Base-by-base conservation (phyloP, 2,888 invertebrate genomes). In the Temnothorax rugatulus region DNA sequence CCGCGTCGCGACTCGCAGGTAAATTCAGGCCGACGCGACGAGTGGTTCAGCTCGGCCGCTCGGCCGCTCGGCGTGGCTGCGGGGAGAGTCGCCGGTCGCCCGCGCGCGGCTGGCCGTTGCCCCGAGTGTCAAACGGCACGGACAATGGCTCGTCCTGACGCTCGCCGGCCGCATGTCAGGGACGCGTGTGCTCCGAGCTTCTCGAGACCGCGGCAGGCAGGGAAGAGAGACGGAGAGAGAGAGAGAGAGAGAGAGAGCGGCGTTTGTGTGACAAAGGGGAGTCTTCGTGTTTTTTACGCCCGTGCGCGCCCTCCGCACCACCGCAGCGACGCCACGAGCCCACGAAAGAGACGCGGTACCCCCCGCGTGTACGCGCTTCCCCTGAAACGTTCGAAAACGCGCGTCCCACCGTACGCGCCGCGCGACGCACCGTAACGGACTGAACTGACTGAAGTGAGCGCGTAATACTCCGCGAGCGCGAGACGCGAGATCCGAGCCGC, bases 91-190 rank as follows among this genome's bases (percentile, higher is more conserved):
- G 25, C 11, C 47, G 29, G 29, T 29, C 4, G 29, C 29, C 29
- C 29, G 29, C 29, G 66, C 71, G 38, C 79, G 71, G 47, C 79
- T 71, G 79, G 79, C 79, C 79, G 79, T 79, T 79, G 79, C 79
- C 73, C 79, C 59, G 79, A 59, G 44, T 79, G 73, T 79, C 79
- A 79, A 79, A 71, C 59, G 34, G 79, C 59, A 38, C 59, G 71
- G 59, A 79, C 79, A 79, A 79, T 71, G 79, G 59, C 47, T 38
- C 71, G 71, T 71, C 66, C 66, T 68, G 66, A 47, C 47, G 79
- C 59, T 71, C 21, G 59, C 47, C 71, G 79, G 47, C 73, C 71
- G 59, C 79, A 79, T 79, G 79, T 79, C 79, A 79, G 71, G 8
- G 41, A 71, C 59, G 69, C 61, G 61, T 75, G 76, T 75, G 76